Conservation (phyloP, 2,113 vertebrate genomes). For the Rhea pennata region DNA sequence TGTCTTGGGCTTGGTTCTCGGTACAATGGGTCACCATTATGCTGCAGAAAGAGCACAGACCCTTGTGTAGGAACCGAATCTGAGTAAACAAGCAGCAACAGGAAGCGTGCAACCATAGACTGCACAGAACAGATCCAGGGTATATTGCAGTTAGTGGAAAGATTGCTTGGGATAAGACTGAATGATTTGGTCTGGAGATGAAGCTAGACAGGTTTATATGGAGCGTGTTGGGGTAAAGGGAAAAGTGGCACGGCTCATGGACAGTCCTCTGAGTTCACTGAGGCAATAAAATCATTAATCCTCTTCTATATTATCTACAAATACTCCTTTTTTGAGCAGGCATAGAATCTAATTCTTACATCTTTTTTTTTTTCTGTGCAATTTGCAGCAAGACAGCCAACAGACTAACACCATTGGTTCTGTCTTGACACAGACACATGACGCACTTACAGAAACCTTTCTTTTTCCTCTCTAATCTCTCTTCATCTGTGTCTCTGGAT, state of each 20-base stretch:
- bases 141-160: background rate
- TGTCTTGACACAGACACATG: background rate
- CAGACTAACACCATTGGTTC: background rate
- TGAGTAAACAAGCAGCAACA: background rate
- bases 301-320: background rate
- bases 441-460: background rate
- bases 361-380: background rate
- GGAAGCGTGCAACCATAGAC: background rate
- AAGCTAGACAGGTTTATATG: background rate
- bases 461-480: background rate
- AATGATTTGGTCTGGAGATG: background rate
- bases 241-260: background rate
- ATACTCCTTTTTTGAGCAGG: background rate
- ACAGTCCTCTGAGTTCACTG: background rate
- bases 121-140: background rate
- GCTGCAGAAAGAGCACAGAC: background rate
- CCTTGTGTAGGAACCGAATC: background rate
- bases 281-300: slow-evolving; percentile 3
- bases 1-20: background rate
- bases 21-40: background rate
- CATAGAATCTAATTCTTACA: background rate
- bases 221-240: fast-evolving
- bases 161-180: background rate
- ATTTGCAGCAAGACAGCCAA: background rate
- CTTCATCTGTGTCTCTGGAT: background rate